These are phyloP conservation scores for Allacma fusca DNA, from an alignment of 2,888 invertebrate genomes.

Conservation along the genomic window DNA sequence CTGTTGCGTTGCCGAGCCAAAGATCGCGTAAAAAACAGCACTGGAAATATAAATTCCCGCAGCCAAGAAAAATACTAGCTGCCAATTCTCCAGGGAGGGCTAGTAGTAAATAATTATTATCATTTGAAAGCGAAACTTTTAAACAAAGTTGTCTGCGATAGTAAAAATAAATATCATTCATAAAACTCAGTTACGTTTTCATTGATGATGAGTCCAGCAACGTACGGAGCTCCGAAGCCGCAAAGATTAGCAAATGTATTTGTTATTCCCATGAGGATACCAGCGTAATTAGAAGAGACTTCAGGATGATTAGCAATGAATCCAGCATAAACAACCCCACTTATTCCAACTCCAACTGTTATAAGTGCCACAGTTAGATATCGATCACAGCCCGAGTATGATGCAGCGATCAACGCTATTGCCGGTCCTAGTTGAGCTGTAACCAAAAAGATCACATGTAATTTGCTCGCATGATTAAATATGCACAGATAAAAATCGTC, in stretches of 20 bases:
- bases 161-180: too few species aligned
- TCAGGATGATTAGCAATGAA: conserved; percentile 83
- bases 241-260: conserved; percentile 88
- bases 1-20: too few species aligned
- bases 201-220: conserved; percentile 81
- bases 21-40: too few species aligned
- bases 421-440: conserved; percentile 47
- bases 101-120: too few species aligned
- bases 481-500: not conserved
- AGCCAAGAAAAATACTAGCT: too few species aligned
- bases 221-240: conserved; percentile 83
- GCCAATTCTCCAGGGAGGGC: too few species aligned
- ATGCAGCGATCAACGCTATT: conserved; percentile 72
- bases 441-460: not conserved
- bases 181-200: conserved; percentile 52
- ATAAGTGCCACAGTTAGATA: conserved; percentile 79
- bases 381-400: conserved; percentile 85
- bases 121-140: too few species aligned
- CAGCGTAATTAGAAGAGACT: conserved; percentile 87
- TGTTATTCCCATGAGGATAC: conserved; percentile 88
- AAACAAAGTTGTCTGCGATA: too few species aligned
- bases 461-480: not conserved
- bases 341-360: conserved; percentile 83
- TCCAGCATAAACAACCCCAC: conserved; percentile 87
- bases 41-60: too few species aligned